Evolutionary conservation across 2,888 invertebrate genomes (phyloP).

Genomic region (Diploptera punctata): DNA sequence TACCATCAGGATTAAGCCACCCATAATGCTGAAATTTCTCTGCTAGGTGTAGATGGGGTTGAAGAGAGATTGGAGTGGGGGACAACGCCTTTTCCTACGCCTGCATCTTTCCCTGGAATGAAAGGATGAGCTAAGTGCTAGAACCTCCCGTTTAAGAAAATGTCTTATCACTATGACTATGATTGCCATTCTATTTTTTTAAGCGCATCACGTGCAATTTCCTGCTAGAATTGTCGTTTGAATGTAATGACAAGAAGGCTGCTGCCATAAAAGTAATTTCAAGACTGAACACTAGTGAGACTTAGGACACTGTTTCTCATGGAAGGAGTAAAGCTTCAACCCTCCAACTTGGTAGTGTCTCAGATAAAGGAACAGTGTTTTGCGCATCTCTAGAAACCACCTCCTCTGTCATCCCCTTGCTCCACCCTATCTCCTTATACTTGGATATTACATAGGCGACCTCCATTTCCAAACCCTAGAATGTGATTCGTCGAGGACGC

Average conservation of each 20-base stretch:
- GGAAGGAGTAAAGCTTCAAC: neutral
- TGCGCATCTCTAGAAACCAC: slow-evolving; percentile 20
- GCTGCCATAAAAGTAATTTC: neutral
- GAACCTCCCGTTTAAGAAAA: too few relatives aligned
- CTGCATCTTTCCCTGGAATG: neutral
- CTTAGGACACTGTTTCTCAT: neutral
- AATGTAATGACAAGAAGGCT: neutral
- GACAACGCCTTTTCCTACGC: neutral
- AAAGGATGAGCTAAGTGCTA: slow-evolving; percentile 9
- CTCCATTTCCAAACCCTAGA: slow-evolving; percentile 1
- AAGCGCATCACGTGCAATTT: neutral
- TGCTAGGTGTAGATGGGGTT: slow-evolving; percentile 15
- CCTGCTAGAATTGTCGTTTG: neutral
- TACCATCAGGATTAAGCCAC: slow-evolving; percentile 26
- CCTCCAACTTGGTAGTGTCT: slow-evolving; percentile 7
- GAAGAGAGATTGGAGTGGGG: neutral
- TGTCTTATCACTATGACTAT: too few relatives aligned
- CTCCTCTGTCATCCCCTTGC: neutral
- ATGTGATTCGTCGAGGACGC: slow-evolving; percentile 26
- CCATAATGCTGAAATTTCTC: slow-evolving; percentile 19
- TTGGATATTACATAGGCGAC: slow-evolving; percentile 8
- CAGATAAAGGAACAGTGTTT: slow-evolving; percentile 9
- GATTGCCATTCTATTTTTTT: neutral
- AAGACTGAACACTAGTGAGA: neutral
- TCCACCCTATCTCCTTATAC: slow-evolving; percentile 22